A percentile compares a stretch with the other conserved stretches of the same genome.
These are phyloP conservation scores for Catamblyrhynchus diadema DNA, from an alignment of 2,797 vertebrate genomes.

Conservation along the genomic window DNA sequence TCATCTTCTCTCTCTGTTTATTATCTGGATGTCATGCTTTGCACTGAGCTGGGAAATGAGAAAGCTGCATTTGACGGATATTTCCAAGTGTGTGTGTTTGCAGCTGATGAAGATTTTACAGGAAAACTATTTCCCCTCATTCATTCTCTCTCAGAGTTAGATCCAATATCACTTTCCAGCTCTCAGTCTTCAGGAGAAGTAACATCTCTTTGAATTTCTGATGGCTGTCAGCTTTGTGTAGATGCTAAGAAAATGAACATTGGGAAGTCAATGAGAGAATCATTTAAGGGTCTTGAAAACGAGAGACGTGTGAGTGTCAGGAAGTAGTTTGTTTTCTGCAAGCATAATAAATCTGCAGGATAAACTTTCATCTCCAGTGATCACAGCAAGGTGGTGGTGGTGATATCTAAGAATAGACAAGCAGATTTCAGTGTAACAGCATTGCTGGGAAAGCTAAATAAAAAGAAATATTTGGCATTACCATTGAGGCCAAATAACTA, in stretches of 20 bases:
- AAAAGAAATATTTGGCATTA: not conserved
- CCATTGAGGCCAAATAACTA: not conserved
- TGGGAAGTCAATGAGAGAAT: not conserved
- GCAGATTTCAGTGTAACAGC: not conserved
- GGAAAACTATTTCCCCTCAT: not conserved
- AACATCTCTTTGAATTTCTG: conserved; percentile 34
- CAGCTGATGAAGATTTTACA: not conserved
- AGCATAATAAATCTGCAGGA: conserved; percentile 18
- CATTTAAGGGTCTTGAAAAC: conserved; percentile 29
- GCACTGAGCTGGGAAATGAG: not conserved
- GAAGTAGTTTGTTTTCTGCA: conserved; percentile 20
- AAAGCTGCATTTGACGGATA: not conserved
- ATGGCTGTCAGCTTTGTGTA: conserved; percentile 3
- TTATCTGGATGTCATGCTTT: not conserved
- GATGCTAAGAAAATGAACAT: not conserved
- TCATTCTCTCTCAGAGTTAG: not conserved
- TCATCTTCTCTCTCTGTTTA: not conserved
- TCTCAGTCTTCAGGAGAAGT: not conserved
- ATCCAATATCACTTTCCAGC: not conserved
- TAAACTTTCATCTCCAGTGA: conserved; percentile 28
- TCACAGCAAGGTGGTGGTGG: not conserved
- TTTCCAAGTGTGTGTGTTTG: not conserved
- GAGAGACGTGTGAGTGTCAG: not conserved
- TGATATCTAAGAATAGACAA: not conserved
- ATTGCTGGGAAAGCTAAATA: not conserved